A percentile compares a stretch with the other conserved stretches of the same genome.
Conservation (phyloP, 2,113 vertebrate species). For the Dicentrarchus labrax region DNA sequence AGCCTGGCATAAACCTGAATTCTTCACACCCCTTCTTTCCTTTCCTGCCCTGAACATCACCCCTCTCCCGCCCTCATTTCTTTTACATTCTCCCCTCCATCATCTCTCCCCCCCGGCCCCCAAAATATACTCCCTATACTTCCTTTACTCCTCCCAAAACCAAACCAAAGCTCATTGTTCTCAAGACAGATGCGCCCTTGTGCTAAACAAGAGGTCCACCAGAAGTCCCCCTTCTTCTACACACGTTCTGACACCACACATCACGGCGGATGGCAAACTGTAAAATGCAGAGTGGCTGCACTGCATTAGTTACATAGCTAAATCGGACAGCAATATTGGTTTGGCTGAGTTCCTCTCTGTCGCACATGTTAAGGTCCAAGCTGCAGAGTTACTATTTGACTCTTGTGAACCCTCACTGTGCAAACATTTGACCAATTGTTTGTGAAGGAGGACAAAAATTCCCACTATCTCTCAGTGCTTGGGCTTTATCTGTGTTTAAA, state of each 20-base stretch:
- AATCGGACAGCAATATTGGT: constrained; percentile 59
- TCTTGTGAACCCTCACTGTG: constrained; percentile 36
- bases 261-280: constrained; percentile 57
- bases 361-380: constrained; percentile 51
- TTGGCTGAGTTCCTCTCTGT: constrained; percentile 61
- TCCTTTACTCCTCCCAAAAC: constrained; percentile 17
- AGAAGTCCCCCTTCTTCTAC: constrained; percentile 89
- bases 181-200: constrained; percentile 87
- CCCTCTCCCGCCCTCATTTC: background rate
- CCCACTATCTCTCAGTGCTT: constrained; percentile 40
- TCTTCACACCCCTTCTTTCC: constrained; percentile 12
- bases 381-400: constrained; percentile 36
- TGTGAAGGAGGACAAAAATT: constrained; percentile 72
- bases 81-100: background rate
- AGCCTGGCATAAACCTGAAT: constrained; percentile 38
- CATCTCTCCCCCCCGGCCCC: background rate
- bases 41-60: background rate
- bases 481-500: constrained; percentile 56
- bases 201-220: constrained; percentile 85
- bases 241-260: constrained; percentile 79
- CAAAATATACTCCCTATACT: background rate
- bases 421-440: constrained; percentile 87
- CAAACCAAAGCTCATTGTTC: constrained; percentile 68
- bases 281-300: constrained; percentile 68
- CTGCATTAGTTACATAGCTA: constrained; percentile 74